These are phyloP conservation scores for Varecia variegata DNA, from an alignment of 2,797 vertebrate genomes.

Conservation along the genomic window DNA sequence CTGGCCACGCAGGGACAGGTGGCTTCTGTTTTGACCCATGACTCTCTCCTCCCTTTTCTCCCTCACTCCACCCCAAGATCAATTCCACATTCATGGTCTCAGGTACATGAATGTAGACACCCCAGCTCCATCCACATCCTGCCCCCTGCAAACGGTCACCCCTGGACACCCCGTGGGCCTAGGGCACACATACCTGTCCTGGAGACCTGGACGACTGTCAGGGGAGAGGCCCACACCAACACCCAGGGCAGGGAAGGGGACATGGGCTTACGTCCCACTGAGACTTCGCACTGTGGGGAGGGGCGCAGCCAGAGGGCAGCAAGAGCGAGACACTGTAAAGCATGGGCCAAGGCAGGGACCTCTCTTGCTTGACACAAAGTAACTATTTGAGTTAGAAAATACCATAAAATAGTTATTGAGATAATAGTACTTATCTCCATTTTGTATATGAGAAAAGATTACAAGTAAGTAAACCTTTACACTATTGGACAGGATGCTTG, in stretches of 20 bases:
- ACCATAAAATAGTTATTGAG: background rate
- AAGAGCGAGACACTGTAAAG: background rate
- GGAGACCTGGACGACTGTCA: background rate
- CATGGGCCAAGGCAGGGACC: background rate
- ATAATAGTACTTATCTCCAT: background rate
- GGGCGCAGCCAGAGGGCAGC: background rate
- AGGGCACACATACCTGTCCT: fast-evolving
- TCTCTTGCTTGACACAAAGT: background rate
- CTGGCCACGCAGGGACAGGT: background rate
- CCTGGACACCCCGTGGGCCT: background rate
- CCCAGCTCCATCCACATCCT: background rate
- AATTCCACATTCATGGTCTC: background rate
- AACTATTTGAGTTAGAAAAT: background rate
- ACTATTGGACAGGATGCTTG: background rate
- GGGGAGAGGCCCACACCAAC: background rate
- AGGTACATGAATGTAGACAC: background rate
- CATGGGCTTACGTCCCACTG: background rate
- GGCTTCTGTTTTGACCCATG: background rate
- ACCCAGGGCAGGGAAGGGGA: too few relatives aligned
- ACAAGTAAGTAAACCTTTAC: background rate
- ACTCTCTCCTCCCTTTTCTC: too few relatives aligned
- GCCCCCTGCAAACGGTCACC: too few relatives aligned
- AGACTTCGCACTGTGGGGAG: background rate
- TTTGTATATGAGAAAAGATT: background rate
- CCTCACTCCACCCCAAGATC: background rate